Conservation (phyloP, 2,888 invertebrate genomes). For the Apantesis nais region DNA sequence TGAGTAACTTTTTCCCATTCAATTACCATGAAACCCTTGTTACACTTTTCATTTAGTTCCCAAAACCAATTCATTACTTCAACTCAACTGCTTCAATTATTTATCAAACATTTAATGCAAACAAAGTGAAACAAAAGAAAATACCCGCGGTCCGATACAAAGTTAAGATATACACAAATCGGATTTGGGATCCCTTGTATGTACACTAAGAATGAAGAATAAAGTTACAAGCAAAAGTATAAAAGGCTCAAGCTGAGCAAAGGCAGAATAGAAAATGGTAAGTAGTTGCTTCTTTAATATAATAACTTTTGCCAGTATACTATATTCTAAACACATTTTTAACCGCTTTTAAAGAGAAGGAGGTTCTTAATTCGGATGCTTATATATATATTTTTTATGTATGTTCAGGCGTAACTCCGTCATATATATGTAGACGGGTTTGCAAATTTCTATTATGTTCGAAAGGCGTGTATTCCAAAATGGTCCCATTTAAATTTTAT, state of each 20-base stretch:
- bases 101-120: slow-evolving; percentile 25
- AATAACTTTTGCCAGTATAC: too few species aligned
- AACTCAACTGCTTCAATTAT: slow-evolving; percentile 24
- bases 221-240: slow-evolving; percentile 53
- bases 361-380: too few species aligned
- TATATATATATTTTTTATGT: too few species aligned
- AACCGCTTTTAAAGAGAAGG: too few species aligned
- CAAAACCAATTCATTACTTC: slow-evolving; percentile 26
- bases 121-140: slow-evolving; percentile 41
- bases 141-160: slow-evolving; percentile 43
- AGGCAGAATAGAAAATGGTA: slow-evolving; percentile 46
- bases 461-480: too few species aligned
- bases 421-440: too few species aligned
- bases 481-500: too few species aligned
- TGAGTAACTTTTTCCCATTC: background rate
- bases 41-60: background rate
- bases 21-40: background rate
- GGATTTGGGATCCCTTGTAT: slow-evolving; percentile 59
- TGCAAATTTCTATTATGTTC: too few species aligned
- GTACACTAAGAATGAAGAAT: slow-evolving; percentile 56
- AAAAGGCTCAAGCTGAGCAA: slow-evolving; percentile 53
- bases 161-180: slow-evolving; percentile 60
- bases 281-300: slow-evolving; percentile 34
- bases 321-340: too few species aligned
- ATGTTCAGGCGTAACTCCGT: too few species aligned